Base-by-base conservation (phyloP, 2,797 vertebrate genomes). In the Amazona ochrocephala region DNA sequence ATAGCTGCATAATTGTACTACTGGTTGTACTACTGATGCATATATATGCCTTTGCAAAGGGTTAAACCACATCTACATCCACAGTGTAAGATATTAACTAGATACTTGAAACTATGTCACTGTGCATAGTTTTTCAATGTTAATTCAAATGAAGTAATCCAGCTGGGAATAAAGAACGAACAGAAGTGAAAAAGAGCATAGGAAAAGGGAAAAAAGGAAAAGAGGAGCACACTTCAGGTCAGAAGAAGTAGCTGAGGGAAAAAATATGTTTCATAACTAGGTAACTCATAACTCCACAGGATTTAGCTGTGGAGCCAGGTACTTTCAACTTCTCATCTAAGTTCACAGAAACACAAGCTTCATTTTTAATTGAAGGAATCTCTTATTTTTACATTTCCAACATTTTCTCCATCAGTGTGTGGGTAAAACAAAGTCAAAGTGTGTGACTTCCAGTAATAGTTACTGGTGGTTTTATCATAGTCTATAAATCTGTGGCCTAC, bases 391-490 rank as follows among this genome's bases (percentile, higher is more conserved):
- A 32, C 19, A 39, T 72, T 73, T 68, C 21, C 15, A 82, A 21
- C 1, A 4, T 9, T 78, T 84, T 30, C 44, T 62, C 37, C 54
- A 34, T 51, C 12, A 11, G 13, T 12, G 18, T 34, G 26, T 42
- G 78, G 51, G 22, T 54, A 72, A 78, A 90, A 39, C 10, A 45
- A 75, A 62, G 24, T 22, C 24, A 47, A 13, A 67, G 3, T 17
- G 16, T 32, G 26, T 81, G 41, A 14, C 5, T 81, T 47, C 26
- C 62, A 73, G 37, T 18, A 56, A 51, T 1, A 62, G 41, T 24
- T 60, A 37, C 56, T 17, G 3, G 3, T 0, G 10, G 3, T 51
- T 67, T 50, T 32, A 42, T 51, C 9, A 0, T 5, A 51, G 34
- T 37, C 44, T 48, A 13, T 24, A 74, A 62, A 89, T 5, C 21